Evolutionary conservation across 2,888 invertebrate genomes (phyloP).

Genomic region (Monochamus alternatus): DNA sequence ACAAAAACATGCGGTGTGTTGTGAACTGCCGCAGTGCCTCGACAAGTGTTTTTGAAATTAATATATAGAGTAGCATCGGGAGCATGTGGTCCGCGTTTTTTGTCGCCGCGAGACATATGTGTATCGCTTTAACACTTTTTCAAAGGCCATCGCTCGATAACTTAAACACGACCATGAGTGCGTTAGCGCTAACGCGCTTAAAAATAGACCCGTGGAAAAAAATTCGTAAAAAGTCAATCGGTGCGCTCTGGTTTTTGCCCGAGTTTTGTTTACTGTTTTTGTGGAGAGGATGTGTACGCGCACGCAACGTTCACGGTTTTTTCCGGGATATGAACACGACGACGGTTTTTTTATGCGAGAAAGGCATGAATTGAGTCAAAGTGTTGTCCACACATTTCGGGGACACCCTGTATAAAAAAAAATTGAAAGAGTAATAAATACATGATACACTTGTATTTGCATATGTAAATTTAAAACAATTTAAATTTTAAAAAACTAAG

Average conservation of each 20-base stretch:
- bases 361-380: too few relatives aligned
- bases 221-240: conserved; percentile 53
- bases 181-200: conserved; percentile 46
- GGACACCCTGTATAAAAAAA: too few relatives aligned
- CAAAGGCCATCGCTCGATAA: conserved; percentile 61
- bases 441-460: too few relatives aligned
- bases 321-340: conserved; percentile 11
- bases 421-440: too few relatives aligned
- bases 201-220: conserved; percentile 55
- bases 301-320: conserved; percentile 46
- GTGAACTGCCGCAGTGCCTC: conserved; percentile 40
- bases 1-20: not conserved
- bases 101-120: conserved; percentile 59
- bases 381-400: too few relatives aligned
- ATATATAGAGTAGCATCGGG: conserved; percentile 52
- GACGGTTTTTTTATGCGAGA: too few relatives aligned
- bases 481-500: too few relatives aligned
- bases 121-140: conserved; percentile 60
- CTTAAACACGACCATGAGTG: conserved; percentile 55
- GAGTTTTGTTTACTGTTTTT: conserved; percentile 44
- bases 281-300: conserved; percentile 2
- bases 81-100: conserved; percentile 61
- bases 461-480: too few relatives aligned
- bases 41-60: conserved; percentile 61
- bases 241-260: conserved; percentile 42